phyloP scores from a whole-genome alignment of 1,140 invertebrate genomes.

The Drosophila watanabei region DNA sequence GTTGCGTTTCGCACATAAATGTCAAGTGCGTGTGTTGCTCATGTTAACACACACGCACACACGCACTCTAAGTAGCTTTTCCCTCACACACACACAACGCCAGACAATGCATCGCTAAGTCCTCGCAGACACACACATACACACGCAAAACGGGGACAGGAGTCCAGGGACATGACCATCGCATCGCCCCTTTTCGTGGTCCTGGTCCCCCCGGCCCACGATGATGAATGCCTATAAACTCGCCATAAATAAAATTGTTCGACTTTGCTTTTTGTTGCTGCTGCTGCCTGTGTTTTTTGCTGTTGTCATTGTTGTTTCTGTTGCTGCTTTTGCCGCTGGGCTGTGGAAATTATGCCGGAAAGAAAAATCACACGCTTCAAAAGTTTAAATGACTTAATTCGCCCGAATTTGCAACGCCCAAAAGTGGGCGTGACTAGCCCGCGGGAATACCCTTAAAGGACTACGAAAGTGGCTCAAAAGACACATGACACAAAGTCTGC shows the following conservation, averaged over 20 bases:
- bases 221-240: constrained; percentile 83
- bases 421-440: constrained; percentile 16
- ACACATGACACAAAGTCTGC: background rate
- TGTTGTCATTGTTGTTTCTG: constrained; percentile 20
- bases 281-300: constrained; percentile 4
- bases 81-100: background rate
- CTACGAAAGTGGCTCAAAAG: background rate
- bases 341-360: constrained; percentile 71
- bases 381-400: constrained; percentile 83
- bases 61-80: constrained; percentile 70
- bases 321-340: constrained; percentile 22
- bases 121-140: constrained; percentile 12
- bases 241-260: constrained; percentile 76
- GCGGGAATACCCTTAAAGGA: constrained; percentile 13
- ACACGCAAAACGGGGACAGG: constrained; percentile 17
- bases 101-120: constrained; percentile 49
- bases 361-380: constrained; percentile 76
- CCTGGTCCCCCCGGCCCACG: constrained; percentile 6
- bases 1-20: constrained; percentile 76
- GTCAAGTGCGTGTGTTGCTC: constrained; percentile 76
- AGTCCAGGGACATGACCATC: constrained; percentile 45
- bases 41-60: constrained; percentile 49
- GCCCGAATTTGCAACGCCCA: constrained; percentile 46
- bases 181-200: constrained; percentile 5
- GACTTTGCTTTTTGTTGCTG: constrained; percentile 44